phyloP scores from a whole-genome alignment of 37 sponge, comb jelly and placozoan genomes.

The Lycopodina hypogea region DNA sequence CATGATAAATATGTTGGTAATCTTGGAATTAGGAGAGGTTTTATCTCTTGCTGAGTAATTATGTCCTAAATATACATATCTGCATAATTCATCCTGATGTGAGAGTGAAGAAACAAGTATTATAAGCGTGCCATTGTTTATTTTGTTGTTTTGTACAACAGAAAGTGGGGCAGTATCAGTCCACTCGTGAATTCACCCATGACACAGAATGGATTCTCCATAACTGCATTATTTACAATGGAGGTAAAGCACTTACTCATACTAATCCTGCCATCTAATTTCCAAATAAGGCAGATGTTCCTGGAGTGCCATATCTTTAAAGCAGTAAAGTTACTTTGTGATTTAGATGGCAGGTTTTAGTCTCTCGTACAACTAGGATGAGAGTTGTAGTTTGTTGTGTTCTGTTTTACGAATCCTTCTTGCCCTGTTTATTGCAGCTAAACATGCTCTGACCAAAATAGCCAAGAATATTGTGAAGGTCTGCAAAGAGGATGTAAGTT shows the following conservation, averaged over 20 bases:
- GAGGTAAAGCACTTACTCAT: slow-evolving; percentile 54
- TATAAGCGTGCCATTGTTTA: too few relatives aligned
- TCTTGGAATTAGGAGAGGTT: too few relatives aligned
- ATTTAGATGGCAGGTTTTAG: background rate
- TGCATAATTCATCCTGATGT: too few relatives aligned
- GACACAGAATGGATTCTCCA: slow-evolving; percentile 96
- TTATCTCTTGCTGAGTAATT: too few relatives aligned
- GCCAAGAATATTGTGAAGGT: slow-evolving; percentile 82
- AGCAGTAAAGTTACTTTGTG: too few relatives aligned
- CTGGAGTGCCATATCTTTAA: too few relatives aligned
- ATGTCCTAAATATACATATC: too few relatives aligned
- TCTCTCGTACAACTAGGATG: too few relatives aligned
- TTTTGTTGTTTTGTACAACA: slow-evolving; percentile 12
- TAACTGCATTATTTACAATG: slow-evolving; percentile 98
- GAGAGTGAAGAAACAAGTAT: too few relatives aligned
- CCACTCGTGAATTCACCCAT: slow-evolving; percentile 82
- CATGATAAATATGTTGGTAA: too few relatives aligned
- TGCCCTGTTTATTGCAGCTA: slow-evolving; percentile 28
- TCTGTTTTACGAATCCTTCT: background rate
- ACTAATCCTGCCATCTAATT: background rate
- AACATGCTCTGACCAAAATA: slow-evolving; percentile 80
- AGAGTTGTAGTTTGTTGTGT: background rate
- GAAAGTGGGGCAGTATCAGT: slow-evolving; percentile 66
- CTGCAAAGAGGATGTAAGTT: slow-evolving; percentile 85
- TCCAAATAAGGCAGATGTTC: too few relatives aligned